Conservation (phyloP, 2,888 invertebrate genomes). For the Odontocerum albicorne region DNA sequence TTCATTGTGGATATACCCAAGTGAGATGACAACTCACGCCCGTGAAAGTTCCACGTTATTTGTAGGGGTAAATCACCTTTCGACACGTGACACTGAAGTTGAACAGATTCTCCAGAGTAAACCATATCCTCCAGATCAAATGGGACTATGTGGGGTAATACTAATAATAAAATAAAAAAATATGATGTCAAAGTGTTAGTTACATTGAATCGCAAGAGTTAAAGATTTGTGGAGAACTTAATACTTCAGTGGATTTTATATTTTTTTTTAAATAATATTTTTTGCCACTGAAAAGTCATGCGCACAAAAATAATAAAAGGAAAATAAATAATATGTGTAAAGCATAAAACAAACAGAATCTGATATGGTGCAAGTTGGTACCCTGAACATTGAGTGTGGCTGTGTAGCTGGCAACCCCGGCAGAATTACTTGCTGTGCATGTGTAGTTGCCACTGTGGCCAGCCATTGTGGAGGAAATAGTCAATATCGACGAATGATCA, state of each 20-base stretch:
- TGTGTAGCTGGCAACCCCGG: constrained; percentile 61
- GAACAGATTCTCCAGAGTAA: constrained; percentile 65
- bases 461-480: constrained; percentile 70
- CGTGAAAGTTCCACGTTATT: constrained; percentile 76
- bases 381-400: constrained; percentile 68
- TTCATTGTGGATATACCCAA: constrained; percentile 60
- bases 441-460: constrained; percentile 70
- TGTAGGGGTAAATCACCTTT: constrained; percentile 72
- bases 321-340: constrained; percentile 11
- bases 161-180: constrained; percentile 44
- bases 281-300: too few species aligned
- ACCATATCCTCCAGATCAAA: constrained; percentile 64
- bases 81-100: constrained; percentile 63
- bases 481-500: constrained; percentile 66
- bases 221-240: neutral
- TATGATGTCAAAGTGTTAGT: constrained; percentile 17
- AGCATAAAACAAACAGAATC: constrained; percentile 18
- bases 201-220: neutral
- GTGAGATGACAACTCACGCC: constrained; percentile 56
- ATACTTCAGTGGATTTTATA: too few species aligned
- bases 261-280: too few species aligned
- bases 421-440: constrained; percentile 65
- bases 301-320: constrained; percentile 12
- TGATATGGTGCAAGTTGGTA: constrained; percentile 44
- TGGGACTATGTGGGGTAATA: constrained; percentile 65